A percentile compares a stretch with the other conserved stretches of the same genome.
Evolutionary conservation across 1,140 invertebrate species (phyloP).

Genomic region (Adoxophyes honmai): DNA sequence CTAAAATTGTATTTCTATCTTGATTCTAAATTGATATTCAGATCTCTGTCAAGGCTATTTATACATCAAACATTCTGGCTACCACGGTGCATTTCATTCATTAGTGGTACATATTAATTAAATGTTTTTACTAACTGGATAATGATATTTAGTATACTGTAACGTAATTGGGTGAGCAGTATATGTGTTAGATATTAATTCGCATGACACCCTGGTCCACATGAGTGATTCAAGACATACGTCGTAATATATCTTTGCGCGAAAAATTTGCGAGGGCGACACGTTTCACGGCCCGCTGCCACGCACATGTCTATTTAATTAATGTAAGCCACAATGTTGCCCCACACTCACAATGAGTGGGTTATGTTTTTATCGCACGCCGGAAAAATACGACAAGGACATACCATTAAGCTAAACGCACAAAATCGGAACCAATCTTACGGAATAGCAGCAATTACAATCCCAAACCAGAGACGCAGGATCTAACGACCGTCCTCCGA

Average conservation of each 20-base stretch:
- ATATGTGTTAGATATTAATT: too few species aligned
- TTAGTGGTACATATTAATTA: too few species aligned
- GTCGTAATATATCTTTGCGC: conserved; percentile 37
- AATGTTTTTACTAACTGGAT: too few species aligned
- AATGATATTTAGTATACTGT: too few species aligned
- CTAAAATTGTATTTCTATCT: too few species aligned
- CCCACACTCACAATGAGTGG: neutral
- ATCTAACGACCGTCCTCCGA: conserved; percentile 54
- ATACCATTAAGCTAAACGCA: conserved; percentile 42
- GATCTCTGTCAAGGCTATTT: too few species aligned
- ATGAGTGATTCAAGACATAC: neutral
- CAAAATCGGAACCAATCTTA: conserved; percentile 60
- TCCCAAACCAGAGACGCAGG: conserved; percentile 54
- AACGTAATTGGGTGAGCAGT: too few species aligned
- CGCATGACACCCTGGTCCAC: neutral
- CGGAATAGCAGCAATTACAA: conserved; percentile 66
- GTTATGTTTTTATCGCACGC: neutral
- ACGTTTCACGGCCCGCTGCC: conserved; percentile 23
- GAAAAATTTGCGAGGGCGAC: conserved; percentile 35
- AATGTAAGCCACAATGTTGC: conserved; percentile 21
- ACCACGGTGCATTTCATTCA: too few species aligned
- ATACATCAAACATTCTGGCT: too few species aligned
- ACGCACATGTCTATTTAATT: conserved; percentile 41
- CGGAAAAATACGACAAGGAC: conserved; percentile 20
- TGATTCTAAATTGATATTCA: too few species aligned